Conservation (phyloP, 2,797 vertebrate genomes). For the Selene dorsalis region DNA sequence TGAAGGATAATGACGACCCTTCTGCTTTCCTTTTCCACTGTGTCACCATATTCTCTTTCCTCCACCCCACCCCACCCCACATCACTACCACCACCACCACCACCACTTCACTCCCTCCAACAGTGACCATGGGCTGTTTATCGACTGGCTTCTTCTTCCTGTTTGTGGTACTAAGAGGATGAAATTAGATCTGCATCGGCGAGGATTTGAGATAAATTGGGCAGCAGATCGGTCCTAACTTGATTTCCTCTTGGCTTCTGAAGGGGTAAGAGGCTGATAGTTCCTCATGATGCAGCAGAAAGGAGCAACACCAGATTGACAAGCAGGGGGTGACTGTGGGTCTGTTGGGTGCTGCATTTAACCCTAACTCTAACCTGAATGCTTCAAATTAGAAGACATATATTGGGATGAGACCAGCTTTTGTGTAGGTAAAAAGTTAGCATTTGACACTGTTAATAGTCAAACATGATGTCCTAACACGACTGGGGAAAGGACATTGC, state of each 20-base stretch:
- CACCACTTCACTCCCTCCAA: conserved; percentile 51
- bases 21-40: conserved; percentile 57
- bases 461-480: not conserved
- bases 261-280: conserved; percentile 44
- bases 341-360: conserved; percentile 27
- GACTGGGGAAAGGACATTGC: not conserved
- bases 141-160: conserved; percentile 79
- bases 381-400: not conserved
- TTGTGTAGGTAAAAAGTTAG: not conserved
- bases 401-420: not conserved
- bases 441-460: not conserved
- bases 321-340: conserved; percentile 25
- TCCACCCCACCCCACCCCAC: not conserved
- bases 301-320: conserved; percentile 47
- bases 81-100: conserved; percentile 37
- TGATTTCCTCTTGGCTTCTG: conserved; percentile 66
- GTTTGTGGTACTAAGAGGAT: conserved; percentile 82
- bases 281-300: conserved; percentile 51
- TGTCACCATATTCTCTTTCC: conserved; percentile 63
- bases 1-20: conserved; percentile 53
- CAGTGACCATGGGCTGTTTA: conserved; percentile 76
- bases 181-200: conserved; percentile 83
- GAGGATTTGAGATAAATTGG: conserved; percentile 81
- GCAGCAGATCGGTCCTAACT: conserved; percentile 79
- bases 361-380: not conserved